Conservation (phyloP, 2,797 vertebrate species). For the Fringilla coelebs region DNA sequence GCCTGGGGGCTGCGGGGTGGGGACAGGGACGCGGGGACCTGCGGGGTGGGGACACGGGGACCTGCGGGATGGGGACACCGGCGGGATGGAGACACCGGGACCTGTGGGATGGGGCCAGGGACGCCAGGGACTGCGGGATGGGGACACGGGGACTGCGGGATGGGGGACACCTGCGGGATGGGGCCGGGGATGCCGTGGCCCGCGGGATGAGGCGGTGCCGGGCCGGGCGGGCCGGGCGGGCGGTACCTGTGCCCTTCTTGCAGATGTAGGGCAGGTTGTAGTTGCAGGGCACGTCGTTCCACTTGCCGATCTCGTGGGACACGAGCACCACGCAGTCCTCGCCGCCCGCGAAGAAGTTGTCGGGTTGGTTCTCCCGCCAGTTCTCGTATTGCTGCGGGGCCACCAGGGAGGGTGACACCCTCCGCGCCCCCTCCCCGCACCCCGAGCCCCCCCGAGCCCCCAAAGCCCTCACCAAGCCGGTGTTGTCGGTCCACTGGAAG, state of each 20-base stretch:
- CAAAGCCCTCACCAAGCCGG: slow-evolving; percentile 81
- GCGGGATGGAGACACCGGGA: not conserved
- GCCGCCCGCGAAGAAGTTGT: slow-evolving; percentile 97
- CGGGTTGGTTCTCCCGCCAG: slow-evolving; percentile 94
- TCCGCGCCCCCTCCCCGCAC: rapidly evolving
- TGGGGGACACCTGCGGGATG: no score
- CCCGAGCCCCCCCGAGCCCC: rapidly evolving
- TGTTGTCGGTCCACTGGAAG: slow-evolving; percentile 97
- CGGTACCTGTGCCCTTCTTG: slow-evolving; percentile 95
- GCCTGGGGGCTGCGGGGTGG: not conserved
- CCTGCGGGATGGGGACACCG: no score
- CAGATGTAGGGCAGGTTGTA: slow-evolving; percentile 98
- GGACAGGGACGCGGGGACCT: rapidly evolving
- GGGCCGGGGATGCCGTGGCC: rapidly evolving
- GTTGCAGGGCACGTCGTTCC: slow-evolving; percentile 98
- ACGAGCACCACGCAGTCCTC: slow-evolving; percentile 98
- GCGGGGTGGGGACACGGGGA: rapidly evolving
- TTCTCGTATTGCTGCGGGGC: slow-evolving; percentile 91
- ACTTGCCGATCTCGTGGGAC: slow-evolving; percentile 91
- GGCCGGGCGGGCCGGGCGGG: not conserved
- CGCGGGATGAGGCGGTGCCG: not conserved
- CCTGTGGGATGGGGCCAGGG: no score
- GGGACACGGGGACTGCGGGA: rapidly evolving
- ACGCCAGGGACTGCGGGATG: rapidly evolving
- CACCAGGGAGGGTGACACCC: rapidly evolving